Evolutionary conservation across 2,113 vertebrate species (phyloP), one percentile per base, ranked within the genome.

Genomic region (Bagarius yarrelli): DNA sequence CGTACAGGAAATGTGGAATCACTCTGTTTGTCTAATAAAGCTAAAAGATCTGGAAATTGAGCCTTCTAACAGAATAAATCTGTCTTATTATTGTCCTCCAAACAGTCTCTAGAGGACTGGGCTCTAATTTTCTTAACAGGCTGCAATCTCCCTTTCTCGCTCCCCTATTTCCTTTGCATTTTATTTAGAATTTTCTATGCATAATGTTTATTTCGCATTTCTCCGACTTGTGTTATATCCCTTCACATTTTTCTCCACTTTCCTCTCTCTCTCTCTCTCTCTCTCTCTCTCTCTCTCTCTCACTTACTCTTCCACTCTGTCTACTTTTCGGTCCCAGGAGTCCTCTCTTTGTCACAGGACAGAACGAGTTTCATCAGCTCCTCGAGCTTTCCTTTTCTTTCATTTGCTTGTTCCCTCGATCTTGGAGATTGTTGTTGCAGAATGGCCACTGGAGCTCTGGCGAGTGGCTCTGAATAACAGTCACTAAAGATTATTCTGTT

Each of bases 1-100:
- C 85, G 90, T 53, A 87, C 82, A 88, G 83, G 89, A 90, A 88
- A 89, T 84, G 83, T 76, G 36, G 52, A 52, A 71, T 64, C 85
- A 32, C 81, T 85, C 80, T 80, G 84, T 87, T 87, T 86, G 78
- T 78, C 61, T 85, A 83, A 88, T 82, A 40, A 79, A 16, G 34
- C 64, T 63, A 32, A 81, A 52, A 47, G 82, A 83, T 21, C 73
- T 88, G 44, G 9, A 47, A 47, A 47, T 47, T 1, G 44, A 83
- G 88, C 88, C 84, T 88, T 88, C 84, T 85, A 83, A 85, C 66
- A 71, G 50, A 47, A 79, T 79, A 76, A 86, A 82, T 80, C 82
- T 87, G 79, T 81, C 78, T 84, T 76, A 79, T 88, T 87, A 88
- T 50, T 72, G 52, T 59, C 32, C 53, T 57, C 60, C 40, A 57